Base-by-base conservation (phyloP, 1,140 invertebrate genomes). In the Yoshiicerus persimilis region DNA sequence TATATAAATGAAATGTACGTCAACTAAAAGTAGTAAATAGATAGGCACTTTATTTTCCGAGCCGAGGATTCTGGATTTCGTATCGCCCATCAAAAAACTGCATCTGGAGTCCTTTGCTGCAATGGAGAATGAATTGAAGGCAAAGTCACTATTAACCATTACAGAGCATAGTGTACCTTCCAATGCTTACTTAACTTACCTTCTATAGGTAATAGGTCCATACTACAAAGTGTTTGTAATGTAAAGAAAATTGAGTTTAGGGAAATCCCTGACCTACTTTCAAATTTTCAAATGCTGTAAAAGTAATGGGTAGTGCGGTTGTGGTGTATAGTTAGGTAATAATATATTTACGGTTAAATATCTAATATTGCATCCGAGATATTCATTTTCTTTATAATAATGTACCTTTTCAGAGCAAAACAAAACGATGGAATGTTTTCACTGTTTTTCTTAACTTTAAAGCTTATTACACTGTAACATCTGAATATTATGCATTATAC, bases 191-290 rank as follows among this genome's bases (percentile, higher is more conserved):
- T 80, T 80, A 16, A 80, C 75, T 80, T 80, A 80, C 34, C 75
- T 38, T 80, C 75, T 80, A 10, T 38, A 80, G 27, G 34, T n/a
- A n/a, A n/a, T n/a, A n/a, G 20, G 20, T 20, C 38, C 75, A 80
- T 36, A 27, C n/a, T n/a, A 16, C 47, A 32, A 9, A 66, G 66
- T 80, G 20, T 23, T 80, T 80, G 75, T 32, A 80, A 80, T 36
- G 34, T 80, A 80, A 25, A 38, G 75, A 38, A 80, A 70, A 80
- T 80, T 80, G 34, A 80, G 75, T 80, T 80, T 80, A 80, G 32
- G 75, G 75, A 80, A 80, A 80, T 80, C 75, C 75, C 75, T 80
- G 75, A 80, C 75, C 75, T 80, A 80, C 32, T 80, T 80, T 80
- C 30, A 80, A 77, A 3, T 11, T 9, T 25, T 10, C 20, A 9